These are phyloP conservation scores for Perdix hodgsoniae DNA, from an alignment of 2,797 vertebrate genomes.

Conservation along the genomic window DNA sequence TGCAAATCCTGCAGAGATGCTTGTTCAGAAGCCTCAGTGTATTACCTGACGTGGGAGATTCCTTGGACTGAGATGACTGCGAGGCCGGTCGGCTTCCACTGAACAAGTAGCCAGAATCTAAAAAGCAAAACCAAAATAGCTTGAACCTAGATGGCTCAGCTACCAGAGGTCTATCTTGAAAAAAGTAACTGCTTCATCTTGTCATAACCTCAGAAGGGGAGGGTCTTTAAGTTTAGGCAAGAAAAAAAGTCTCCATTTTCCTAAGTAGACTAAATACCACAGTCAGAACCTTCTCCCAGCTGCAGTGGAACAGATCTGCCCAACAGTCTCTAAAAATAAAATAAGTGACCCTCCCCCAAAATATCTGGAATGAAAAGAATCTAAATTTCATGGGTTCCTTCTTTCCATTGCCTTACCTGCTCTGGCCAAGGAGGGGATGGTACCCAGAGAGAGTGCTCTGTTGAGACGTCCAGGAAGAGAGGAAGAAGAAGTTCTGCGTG, in stretches of 20 bases:
- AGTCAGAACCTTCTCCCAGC: background rate
- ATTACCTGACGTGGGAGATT: slow-evolving; percentile 89
- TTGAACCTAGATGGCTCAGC: background rate
- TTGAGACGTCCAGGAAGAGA: slow-evolving; percentile 92
- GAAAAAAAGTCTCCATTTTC: background rate
- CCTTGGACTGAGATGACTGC: slow-evolving; percentile 80
- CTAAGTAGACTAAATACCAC: background rate
- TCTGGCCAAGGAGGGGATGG: slow-evolving; percentile 89
- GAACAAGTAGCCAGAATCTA: slow-evolving; percentile 95
- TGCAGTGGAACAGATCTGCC: background rate
- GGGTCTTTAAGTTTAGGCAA: background rate
- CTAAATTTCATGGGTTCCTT: background rate
- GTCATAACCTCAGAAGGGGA: background rate
- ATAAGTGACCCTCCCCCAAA: background rate
- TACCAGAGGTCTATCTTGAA: background rate
- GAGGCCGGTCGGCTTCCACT: slow-evolving; percentile 92
- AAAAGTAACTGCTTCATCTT: background rate
- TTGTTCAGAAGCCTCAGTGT: background rate
- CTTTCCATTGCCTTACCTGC: slow-evolving; percentile 82
- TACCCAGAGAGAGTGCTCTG: slow-evolving; percentile 92
- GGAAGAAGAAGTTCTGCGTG: slow-evolving; percentile 86
- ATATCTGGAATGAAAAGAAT: background rate
- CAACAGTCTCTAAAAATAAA: background rate
- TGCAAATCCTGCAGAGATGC: background rate
- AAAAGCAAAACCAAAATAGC: slow-evolving; percentile 3